A percentile compares a stretch with the other conserved stretches of the same genome.
phyloP scores from a whole-genome alignment of 2,888 invertebrate genomes.

The Dicranocentrus wangi region DNA sequence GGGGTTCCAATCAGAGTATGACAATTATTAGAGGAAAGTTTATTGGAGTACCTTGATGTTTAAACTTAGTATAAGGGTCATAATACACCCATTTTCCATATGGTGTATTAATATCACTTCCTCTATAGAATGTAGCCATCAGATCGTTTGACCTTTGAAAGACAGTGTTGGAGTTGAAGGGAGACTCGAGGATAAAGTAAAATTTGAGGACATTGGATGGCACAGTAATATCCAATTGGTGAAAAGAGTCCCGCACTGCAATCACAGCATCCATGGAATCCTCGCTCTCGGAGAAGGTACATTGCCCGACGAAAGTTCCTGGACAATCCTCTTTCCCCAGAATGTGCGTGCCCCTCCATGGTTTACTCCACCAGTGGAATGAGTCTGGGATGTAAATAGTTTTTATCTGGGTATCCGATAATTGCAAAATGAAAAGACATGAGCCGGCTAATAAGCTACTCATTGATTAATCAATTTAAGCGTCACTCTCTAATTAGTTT shows the following conservation, averaged over 20 bases:
- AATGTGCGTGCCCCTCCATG: conserved; percentile 50
- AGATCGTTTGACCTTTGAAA: conserved; percentile 61
- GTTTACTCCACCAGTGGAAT: conserved; percentile 67
- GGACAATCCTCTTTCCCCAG: conserved; percentile 55
- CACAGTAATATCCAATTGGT: conserved; percentile 54
- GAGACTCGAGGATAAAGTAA: conserved; percentile 70
- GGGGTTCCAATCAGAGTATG: too few relatives aligned
- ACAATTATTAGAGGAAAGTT: too few relatives aligned
- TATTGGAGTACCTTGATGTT: conserved; percentile 60
- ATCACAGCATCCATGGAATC: conserved; percentile 64
- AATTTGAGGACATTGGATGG: conserved; percentile 64
- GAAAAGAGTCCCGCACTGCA: conserved; percentile 65
- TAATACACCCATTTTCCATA: conserved; percentile 68
- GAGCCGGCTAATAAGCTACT: too few relatives aligned
- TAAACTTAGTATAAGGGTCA: conserved; percentile 54
- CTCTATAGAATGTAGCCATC: conserved; percentile 67
- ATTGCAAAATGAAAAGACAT: too few relatives aligned
- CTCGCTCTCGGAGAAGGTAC: conserved; percentile 56
- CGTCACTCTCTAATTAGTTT: too few relatives aligned
- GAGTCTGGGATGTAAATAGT: conserved; percentile 63
- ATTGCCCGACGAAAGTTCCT: conserved; percentile 55
- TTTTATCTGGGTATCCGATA: conserved; percentile 63
- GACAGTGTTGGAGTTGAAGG: conserved; percentile 60
- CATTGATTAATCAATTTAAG: too few relatives aligned
- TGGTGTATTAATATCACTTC: conserved; percentile 65